These are phyloP conservation scores for Aix galericulata DNA, from an alignment of 2,113 vertebrate genomes.

Conservation along the genomic window DNA sequence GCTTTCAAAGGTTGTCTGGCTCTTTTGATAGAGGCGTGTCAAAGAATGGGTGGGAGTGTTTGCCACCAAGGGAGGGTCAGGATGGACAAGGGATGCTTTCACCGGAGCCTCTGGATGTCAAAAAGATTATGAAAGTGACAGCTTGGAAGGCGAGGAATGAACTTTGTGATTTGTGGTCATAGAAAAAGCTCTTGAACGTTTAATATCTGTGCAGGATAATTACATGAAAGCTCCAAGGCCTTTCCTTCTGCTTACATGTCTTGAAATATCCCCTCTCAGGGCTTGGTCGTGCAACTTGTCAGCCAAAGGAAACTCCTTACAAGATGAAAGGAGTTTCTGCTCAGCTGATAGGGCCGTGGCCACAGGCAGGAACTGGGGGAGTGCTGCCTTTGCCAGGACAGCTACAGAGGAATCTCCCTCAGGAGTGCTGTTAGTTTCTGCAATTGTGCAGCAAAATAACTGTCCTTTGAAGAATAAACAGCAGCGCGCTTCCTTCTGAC, in stretches of 20 bases:
- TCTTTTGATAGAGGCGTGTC: neutral
- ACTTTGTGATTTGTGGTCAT: constrained; percentile 21
- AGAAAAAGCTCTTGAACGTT: constrained; percentile 18
- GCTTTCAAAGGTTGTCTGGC: neutral
- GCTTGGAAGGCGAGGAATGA: neutral
- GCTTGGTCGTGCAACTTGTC: neutral
- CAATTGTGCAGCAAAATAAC: neutral
- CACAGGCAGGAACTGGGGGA: neutral
- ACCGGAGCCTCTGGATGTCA: constrained; percentile 15
- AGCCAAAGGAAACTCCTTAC: neutral
- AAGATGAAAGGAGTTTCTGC: neutral
- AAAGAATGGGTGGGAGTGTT: neutral
- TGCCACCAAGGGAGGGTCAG: neutral
- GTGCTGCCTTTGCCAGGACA: neutral
- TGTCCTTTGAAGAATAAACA: neutral
- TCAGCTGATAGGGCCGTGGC: fast-evolving
- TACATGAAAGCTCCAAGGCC: neutral
- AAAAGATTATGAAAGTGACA: constrained; percentile 15
- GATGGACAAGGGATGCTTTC: constrained; percentile 1
- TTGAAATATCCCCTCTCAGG: neutral
- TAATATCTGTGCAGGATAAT: constrained; percentile 34
- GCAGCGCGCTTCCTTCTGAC: neutral
- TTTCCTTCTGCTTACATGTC: neutral
- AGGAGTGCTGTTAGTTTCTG: neutral
- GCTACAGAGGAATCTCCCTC: neutral